Evolutionary conservation across 2,113 vertebrate species (phyloP).

Genomic region (Trogon surrucura): DNA sequence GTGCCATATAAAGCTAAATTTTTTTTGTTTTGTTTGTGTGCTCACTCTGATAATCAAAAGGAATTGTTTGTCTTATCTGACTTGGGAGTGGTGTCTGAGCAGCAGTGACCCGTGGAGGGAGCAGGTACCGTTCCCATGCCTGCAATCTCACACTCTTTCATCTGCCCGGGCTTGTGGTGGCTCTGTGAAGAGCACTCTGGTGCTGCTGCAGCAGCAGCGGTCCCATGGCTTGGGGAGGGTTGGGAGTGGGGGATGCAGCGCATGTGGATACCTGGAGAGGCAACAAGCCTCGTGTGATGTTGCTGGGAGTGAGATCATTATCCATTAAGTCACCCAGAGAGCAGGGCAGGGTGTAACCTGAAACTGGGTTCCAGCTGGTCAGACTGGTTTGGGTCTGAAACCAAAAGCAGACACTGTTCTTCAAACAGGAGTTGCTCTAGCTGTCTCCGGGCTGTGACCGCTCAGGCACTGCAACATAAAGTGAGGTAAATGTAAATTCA

Average conservation of each 20-base stretch:
- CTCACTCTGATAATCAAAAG: slow-evolving; percentile 48
- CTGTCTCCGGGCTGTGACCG: background rate
- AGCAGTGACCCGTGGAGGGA: background rate
- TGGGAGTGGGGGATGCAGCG: background rate
- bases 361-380: slow-evolving; percentile 59
- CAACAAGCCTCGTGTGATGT: background rate
- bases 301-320: slow-evolving; percentile 2
- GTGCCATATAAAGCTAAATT: background rate
- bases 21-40: background rate
- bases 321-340: slow-evolving; percentile 24
- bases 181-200: background rate
- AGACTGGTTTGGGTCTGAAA: slow-evolving; percentile 62
- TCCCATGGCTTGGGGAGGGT: background rate
- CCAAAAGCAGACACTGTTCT: background rate
- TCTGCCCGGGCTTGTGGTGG: background rate
- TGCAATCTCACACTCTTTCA: background rate
- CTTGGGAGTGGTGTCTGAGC: slow-evolving; percentile 38
- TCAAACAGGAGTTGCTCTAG: background rate
- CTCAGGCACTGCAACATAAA: background rate
- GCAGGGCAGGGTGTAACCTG: slow-evolving; percentile 53
- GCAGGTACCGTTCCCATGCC: background rate
- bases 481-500: background rate
- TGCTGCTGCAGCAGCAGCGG: background rate
- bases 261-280: background rate
- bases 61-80: slow-evolving; percentile 59